These are phyloP conservation scores for Stichopus horrens DNA, from an alignment of 53 echinoderm and acorn worm genomes.

Conservation along the genomic window DNA sequence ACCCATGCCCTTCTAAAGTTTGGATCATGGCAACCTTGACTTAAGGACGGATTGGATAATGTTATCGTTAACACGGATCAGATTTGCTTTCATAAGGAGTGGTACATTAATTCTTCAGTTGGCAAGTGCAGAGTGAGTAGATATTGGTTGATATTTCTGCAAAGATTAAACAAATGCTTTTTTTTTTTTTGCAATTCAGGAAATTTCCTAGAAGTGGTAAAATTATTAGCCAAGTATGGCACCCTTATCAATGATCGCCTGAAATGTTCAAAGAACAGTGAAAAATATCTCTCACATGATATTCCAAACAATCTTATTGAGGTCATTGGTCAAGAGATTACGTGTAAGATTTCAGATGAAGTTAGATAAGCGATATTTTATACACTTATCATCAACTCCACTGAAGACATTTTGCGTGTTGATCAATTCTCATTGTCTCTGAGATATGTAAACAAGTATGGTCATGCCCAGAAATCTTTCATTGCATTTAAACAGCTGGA, in stretches of 20 bases:
- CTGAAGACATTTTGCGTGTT: slow-evolving; percentile 12
- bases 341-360: background rate
- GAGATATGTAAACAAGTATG: slow-evolving; percentile 7
- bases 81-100: slow-evolving; percentile 18
- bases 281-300: slow-evolving; percentile 5
- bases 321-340: background rate
- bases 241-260: background rate
- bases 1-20: background rate
- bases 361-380: background rate
- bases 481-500: slow-evolving; percentile 34
- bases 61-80: slow-evolving; percentile 4
- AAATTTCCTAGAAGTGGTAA: background rate
- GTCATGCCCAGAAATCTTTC: slow-evolving; percentile 14
- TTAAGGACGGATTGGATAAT: background rate
- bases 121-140: slow-evolving; percentile 12
- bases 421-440: slow-evolving; percentile 20
- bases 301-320: slow-evolving; percentile 4
- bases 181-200: background rate
- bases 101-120: slow-evolving; percentile 9
- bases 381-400: slow-evolving; percentile 22
- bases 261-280: slow-evolving; percentile 3
- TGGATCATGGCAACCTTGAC: slow-evolving; percentile 16
- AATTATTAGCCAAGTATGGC: slow-evolving; percentile 4
- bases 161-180: slow-evolving; percentile 19
- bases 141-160: slow-evolving; percentile 1